phyloP scores from a whole-genome alignment of 2,113 vertebrate species.

The Probosciger aterrimus region DNA sequence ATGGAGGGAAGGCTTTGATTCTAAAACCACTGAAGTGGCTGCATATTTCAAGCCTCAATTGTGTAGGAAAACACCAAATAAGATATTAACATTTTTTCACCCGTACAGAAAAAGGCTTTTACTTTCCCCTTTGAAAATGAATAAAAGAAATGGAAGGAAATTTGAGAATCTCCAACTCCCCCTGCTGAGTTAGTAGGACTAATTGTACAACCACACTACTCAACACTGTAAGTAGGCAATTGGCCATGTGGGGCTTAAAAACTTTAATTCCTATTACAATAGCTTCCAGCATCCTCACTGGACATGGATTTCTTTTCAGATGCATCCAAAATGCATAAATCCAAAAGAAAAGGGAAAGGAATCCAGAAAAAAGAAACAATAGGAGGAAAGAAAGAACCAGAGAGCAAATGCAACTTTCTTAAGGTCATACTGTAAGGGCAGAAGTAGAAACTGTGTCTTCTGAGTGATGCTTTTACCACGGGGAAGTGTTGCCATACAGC shows the following conservation, averaged over 20 bases:
- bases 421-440: not conserved
- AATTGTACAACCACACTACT: not conserved
- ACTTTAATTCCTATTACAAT: not conserved
- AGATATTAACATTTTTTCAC: slow-evolving; percentile 50
- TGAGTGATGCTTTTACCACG: not conserved
- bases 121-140: slow-evolving; percentile 54
- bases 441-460: not conserved
- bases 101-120: not conserved
- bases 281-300: not conserved
- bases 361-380: not conserved
- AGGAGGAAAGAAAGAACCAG: not conserved
- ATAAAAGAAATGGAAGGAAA: slow-evolving; percentile 6
- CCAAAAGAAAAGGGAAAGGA: not conserved
- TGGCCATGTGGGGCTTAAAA: not conserved
- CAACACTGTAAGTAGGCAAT: not conserved
- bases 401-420: not conserved
- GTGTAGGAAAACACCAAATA: slow-evolving; percentile 60
- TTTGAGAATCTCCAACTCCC: slow-evolving; percentile 51
- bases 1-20: slow-evolving; percentile 65
- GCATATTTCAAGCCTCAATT: slow-evolving; percentile 71
- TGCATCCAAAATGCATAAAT: not conserved
- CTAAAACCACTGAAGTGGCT: slow-evolving; percentile 62
- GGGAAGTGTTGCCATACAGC: not conserved
- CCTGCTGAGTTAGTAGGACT: slow-evolving; percentile 37
- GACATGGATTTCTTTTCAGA: slow-evolving; percentile 8